phyloP scores from a whole-genome alignment of 2,888 invertebrate genomes.

The Hirtodrosophila confusa region DNA sequence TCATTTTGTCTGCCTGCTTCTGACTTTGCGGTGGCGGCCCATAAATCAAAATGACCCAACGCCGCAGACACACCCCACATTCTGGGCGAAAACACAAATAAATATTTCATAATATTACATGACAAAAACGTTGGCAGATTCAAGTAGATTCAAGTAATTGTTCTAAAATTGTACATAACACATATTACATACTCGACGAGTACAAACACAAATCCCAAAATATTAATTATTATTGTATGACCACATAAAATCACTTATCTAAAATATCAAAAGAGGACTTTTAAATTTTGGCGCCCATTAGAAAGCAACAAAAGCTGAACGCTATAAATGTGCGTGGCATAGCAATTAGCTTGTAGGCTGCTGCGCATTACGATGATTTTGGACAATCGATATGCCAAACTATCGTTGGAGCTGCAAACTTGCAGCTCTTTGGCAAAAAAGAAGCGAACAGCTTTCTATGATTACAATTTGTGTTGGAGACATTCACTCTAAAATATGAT shows the following conservation, averaged over 20 bases:
- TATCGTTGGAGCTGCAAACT: slow-evolving; percentile 15
- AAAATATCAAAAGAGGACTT: neutral
- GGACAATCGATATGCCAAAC: slow-evolving; percentile 17
- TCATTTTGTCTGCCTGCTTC: slow-evolving; percentile 47
- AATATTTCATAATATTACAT: slow-evolving; percentile 7
- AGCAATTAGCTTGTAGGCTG: slow-evolving; percentile 17
- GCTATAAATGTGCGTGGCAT: neutral
- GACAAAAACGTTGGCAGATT: neutral
- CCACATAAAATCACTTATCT: too few species aligned
- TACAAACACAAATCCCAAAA: too few species aligned
- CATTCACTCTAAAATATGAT: too few species aligned
- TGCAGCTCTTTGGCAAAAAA: too few species aligned
- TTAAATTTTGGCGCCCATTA: slow-evolving; percentile 18
- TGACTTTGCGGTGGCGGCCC: slow-evolving; percentile 40
- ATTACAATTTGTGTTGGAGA: too few species aligned
- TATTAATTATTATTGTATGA: too few species aligned
- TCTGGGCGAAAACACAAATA: neutral
- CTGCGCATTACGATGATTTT: neutral
- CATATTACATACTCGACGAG: too few species aligned
- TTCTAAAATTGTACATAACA: too few species aligned
- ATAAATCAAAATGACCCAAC: slow-evolving; percentile 63
- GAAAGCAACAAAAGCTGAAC: neutral
- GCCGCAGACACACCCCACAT: slow-evolving; percentile 10
- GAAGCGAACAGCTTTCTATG: too few species aligned
- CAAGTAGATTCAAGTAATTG: too few species aligned